Evolutionary conservation across 2,888 invertebrate species (phyloP).

Genomic region (Mythimna impura): DNA sequence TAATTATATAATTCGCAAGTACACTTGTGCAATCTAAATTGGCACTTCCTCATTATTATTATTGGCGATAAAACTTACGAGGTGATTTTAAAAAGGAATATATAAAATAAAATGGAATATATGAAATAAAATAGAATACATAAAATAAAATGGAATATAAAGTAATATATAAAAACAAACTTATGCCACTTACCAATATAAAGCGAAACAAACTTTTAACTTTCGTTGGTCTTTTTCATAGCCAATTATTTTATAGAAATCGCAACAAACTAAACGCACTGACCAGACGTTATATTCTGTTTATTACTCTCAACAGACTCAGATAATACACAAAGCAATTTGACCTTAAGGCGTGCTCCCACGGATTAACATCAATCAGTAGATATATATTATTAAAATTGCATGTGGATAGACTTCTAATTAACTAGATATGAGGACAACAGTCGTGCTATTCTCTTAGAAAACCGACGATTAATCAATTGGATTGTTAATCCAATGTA

Average conservation of each 20-base stretch:
- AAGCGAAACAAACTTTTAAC: neutral
- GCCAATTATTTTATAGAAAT: neutral
- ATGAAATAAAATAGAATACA: no score
- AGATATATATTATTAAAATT: neutral
- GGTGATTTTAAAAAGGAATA: neutral
- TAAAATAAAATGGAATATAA: neutral
- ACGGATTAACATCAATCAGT: conserved; percentile 3
- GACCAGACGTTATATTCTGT: neutral
- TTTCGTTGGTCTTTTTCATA: neutral
- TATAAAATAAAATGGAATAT: neutral
- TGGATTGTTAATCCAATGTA: no score
- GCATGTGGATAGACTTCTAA: no score
- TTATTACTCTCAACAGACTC: neutral
- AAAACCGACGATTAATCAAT: no score
- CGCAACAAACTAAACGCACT: neutral
- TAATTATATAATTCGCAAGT: neutral
- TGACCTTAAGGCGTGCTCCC: neutral
- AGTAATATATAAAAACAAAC: no score
- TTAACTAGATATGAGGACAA: no score
- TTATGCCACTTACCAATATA: neutral
- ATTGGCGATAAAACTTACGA: neutral
- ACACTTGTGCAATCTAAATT: neutral
- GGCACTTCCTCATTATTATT: neutral
- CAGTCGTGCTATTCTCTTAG: no score
- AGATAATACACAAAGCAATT: neutral